These are phyloP conservation scores for Sebastes minor DNA, from an alignment of 2,797 vertebrate species.

Conservation along the genomic window DNA sequence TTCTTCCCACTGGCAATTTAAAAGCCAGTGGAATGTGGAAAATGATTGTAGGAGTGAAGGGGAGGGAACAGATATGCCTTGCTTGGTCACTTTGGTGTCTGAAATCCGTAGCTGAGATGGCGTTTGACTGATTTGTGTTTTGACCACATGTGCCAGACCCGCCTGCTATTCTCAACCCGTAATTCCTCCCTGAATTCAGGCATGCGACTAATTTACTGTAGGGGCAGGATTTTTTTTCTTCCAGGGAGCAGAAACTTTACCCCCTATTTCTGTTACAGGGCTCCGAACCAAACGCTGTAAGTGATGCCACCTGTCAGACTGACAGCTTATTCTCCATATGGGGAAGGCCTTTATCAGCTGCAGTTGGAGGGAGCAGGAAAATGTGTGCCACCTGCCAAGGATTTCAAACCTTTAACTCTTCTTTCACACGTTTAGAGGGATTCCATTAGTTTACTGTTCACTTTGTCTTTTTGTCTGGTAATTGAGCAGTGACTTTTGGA, in stretches of 20 bases:
- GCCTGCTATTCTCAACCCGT: conserved; percentile 77
- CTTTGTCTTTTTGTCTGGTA: background rate
- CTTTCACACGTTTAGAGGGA: background rate
- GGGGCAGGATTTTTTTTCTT: conserved; percentile 32
- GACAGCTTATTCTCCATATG: conserved; percentile 54
- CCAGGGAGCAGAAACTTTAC: conserved; percentile 48
- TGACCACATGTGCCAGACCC: conserved; percentile 76
- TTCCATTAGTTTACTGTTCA: background rate
- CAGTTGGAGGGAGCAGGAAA: conserved; percentile 17
- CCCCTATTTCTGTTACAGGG: conserved; percentile 39
- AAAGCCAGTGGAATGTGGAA: conserved; percentile 84
- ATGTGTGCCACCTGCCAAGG: conserved; percentile 50
- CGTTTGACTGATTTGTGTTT: conserved; percentile 80
- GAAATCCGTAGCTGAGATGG: conserved; percentile 69
- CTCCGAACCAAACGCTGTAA: conserved; percentile 38
- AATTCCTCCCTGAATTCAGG: conserved; percentile 75
- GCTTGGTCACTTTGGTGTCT: conserved; percentile 78
- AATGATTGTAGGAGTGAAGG: conserved; percentile 83
- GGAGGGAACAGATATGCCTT: conserved; percentile 79
- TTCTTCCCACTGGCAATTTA: conserved; percentile 84
- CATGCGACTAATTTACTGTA: conserved; percentile 73
- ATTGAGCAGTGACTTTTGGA: background rate
- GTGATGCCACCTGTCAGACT: conserved; percentile 74
- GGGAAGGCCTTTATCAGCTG: conserved; percentile 56
- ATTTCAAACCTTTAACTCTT: conserved; percentile 9